phyloP scores from a whole-genome alignment of 2,797 vertebrate species.

The Urosaurus nigricauda region DNA sequence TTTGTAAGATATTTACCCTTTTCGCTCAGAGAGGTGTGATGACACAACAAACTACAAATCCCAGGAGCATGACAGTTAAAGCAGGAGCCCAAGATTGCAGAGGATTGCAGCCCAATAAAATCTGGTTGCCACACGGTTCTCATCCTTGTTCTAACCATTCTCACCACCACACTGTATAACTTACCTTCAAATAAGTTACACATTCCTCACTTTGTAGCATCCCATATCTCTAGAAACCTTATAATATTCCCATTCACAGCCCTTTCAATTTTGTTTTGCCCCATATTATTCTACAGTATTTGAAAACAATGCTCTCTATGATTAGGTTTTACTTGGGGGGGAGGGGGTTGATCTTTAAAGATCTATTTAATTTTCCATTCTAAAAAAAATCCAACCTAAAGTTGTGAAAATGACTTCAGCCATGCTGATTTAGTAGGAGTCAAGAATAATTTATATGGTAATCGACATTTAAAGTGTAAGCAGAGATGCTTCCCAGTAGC shows the following conservation, averaged over 20 bases:
- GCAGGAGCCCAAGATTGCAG: too few species aligned
- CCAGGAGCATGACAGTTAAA: too few species aligned
- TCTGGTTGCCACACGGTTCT: too few species aligned
- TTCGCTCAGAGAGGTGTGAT: too few species aligned
- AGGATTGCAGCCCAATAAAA: too few species aligned
- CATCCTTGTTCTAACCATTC: too few species aligned
- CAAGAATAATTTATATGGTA: constrained; percentile 5
- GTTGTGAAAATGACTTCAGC: background rate
- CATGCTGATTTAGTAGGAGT: background rate
- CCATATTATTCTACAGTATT: background rate
- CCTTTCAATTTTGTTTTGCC: background rate
- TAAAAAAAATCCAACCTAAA: background rate
- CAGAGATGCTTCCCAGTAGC: background rate
- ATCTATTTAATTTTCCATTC: background rate
- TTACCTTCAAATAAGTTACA: background rate
- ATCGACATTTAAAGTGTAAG: background rate
- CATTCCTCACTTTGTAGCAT: background rate
- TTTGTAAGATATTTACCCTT: too few species aligned
- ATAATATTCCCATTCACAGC: background rate
- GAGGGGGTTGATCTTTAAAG: background rate
- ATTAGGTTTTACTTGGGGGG: background rate
- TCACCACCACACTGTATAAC: too few species aligned
- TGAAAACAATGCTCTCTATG: background rate
- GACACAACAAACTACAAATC: too few species aligned
- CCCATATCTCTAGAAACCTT: background rate